Conservation (phyloP, 2,113 vertebrate genomes). For the Petrocephalus microphthalmus region DNA sequence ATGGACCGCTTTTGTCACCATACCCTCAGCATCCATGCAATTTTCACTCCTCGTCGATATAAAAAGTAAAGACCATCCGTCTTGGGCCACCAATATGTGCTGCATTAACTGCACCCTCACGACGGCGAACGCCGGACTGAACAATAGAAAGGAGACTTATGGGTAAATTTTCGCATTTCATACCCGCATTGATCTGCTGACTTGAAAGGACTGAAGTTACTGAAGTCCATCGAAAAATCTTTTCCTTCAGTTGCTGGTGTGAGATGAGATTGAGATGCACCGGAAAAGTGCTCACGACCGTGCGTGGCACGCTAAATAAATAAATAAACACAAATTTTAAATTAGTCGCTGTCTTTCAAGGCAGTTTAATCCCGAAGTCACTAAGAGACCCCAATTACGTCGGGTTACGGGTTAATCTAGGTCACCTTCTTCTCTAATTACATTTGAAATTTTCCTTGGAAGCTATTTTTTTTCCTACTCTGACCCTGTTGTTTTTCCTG, state of each 20-base stretch:
- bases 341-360: constrained; percentile 16
- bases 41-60: not conserved
- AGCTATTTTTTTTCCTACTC: not conserved
- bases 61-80: constrained; percentile 8
- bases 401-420: constrained; percentile 26
- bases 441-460: constrained; percentile 26
- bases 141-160: not conserved
- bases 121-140: not conserved
- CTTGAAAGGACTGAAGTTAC: not conserved
- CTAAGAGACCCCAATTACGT: constrained; percentile 24
- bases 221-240: not conserved
- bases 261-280: not conserved
- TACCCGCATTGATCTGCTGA: not conserved
- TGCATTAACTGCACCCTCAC: not conserved
- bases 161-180: not conserved
- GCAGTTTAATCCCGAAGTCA: constrained; percentile 22
- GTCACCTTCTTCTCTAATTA: constrained; percentile 27
- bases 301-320: not conserved
- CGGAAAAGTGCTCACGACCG: not conserved
- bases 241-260: not conserved
- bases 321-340: constrained; percentile 12
- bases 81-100: not conserved
- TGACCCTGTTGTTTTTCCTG: not conserved
- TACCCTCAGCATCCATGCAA: not conserved
- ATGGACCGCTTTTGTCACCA: not conserved